These are phyloP conservation scores for Drosophila novamexicana DNA, from an alignment of 1,140 invertebrate species.

Conservation along the genomic window DNA sequence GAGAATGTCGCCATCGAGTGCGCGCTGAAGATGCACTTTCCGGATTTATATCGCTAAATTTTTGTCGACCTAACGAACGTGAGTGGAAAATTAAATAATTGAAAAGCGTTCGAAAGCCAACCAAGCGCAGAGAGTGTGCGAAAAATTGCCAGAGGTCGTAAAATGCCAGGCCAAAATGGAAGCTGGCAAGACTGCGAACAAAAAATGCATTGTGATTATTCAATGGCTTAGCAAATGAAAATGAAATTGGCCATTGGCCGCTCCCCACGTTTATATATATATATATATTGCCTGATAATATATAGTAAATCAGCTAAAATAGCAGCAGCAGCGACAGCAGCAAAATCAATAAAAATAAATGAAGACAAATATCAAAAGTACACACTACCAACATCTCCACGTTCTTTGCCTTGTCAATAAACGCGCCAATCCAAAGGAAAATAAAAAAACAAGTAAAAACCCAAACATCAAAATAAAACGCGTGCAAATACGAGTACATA, in stretches of 20 bases:
- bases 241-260: conserved; percentile 74
- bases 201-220: conserved; percentile 79
- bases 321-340: conserved; percentile 36
- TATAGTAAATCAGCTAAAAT: conserved; percentile 61
- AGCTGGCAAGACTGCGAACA: conserved; percentile 22
- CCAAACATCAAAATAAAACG: conserved; percentile 25
- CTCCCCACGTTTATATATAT: conserved; percentile 22
- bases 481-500: conserved; percentile 65
- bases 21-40: conserved; percentile 74
- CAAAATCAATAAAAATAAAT: conserved; percentile 79
- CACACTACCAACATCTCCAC: conserved; percentile 57
- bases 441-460: conserved; percentile 11
- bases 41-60: conserved; percentile 73
- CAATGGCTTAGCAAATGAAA: conserved; percentile 79
- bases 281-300: conserved; percentile 19
- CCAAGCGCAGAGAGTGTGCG: conserved; percentile 51
- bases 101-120: conserved; percentile 55
- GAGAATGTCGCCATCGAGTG: conserved; percentile 68
- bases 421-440: conserved; percentile 40
- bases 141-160: conserved; percentile 60
- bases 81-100: conserved; percentile 82
- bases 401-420: conserved; percentile 67
- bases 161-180: conserved; percentile 46
- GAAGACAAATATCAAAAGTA: conserved; percentile 72
- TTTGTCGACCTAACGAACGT: conserved; percentile 75